Evolutionary conservation across 2,113 vertebrate species (phyloP).

Genomic region (Menura novaehollandiae): DNA sequence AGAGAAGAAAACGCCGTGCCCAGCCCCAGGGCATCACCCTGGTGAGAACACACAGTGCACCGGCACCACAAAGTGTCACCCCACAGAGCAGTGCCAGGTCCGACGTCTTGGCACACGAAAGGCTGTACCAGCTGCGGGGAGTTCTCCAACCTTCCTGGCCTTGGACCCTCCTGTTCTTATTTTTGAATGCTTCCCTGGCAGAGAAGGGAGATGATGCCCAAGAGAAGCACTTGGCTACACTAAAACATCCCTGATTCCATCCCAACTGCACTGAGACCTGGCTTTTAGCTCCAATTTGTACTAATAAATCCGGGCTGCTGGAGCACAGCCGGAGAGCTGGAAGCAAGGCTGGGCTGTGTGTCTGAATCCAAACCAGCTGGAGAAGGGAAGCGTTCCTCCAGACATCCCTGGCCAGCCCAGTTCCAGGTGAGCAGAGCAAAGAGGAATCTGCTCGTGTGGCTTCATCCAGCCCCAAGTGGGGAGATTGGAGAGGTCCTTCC

Average conservation of each 20-base stretch:
- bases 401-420: background rate
- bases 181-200: background rate
- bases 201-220: background rate
- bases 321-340: background rate
- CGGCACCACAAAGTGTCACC: background rate
- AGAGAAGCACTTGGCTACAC: background rate
- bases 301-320: background rate
- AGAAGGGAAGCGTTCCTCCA: background rate
- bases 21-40: background rate
- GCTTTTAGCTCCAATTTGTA: background rate
- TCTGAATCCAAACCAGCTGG: background rate
- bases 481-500: fast-evolving
- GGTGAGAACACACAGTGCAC: background rate
- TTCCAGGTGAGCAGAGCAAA: background rate
- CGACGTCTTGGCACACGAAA: fast-evolving
- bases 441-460: background rate
- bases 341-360: background rate
- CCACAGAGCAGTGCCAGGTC: background rate
- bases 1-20: background rate
- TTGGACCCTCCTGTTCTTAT: background rate
- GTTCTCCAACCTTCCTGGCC: fast-evolving
- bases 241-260: background rate
- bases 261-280: background rate
- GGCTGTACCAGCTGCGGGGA: background rate
- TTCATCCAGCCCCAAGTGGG: background rate